These are phyloP conservation scores for Andricus quercusramuli DNA, from an alignment of 2,888 invertebrate species.

Conservation along the genomic window DNA sequence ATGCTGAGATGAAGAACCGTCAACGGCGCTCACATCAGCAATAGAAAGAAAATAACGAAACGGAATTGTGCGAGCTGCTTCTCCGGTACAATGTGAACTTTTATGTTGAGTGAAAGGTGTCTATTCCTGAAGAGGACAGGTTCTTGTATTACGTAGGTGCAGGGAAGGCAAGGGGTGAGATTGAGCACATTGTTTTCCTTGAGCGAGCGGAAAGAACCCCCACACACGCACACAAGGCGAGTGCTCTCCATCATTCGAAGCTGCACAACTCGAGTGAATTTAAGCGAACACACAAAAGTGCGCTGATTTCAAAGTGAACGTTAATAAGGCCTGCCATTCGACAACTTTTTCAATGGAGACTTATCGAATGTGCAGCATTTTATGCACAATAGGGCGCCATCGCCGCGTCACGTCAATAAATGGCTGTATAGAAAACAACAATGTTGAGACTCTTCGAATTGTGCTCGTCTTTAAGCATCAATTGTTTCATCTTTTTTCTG, in stretches of 20 bases:
- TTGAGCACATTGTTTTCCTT: background rate
- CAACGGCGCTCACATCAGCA: slow-evolving; percentile 6
- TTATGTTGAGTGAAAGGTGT: background rate
- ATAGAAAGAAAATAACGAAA: background rate
- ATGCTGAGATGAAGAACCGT: slow-evolving; percentile 74
- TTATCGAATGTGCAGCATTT: background rate
- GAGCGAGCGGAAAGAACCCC: background rate
- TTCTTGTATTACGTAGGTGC: background rate
- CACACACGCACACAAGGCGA: background rate
- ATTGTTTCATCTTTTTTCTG: background rate
- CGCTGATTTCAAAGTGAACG: background rate
- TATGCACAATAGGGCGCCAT: background rate
- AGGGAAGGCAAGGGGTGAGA: background rate
- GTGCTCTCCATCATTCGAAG: background rate
- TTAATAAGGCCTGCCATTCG: background rate
- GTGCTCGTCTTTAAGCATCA: background rate
- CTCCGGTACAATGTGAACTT: background rate
- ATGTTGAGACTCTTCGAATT: background rate
- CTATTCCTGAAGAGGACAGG: background rate
- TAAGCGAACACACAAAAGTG: slow-evolving; percentile 1
- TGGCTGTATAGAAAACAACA: background rate
- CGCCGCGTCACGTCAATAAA: background rate
- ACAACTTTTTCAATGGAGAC: background rate
- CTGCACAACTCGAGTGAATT: background rate
- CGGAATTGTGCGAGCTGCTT: background rate